Evolutionary conservation across 2,797 vertebrate species (phyloP), one percentile per base, ranked within the genome.

Genomic region (Phyllotis vaccarum): DNA sequence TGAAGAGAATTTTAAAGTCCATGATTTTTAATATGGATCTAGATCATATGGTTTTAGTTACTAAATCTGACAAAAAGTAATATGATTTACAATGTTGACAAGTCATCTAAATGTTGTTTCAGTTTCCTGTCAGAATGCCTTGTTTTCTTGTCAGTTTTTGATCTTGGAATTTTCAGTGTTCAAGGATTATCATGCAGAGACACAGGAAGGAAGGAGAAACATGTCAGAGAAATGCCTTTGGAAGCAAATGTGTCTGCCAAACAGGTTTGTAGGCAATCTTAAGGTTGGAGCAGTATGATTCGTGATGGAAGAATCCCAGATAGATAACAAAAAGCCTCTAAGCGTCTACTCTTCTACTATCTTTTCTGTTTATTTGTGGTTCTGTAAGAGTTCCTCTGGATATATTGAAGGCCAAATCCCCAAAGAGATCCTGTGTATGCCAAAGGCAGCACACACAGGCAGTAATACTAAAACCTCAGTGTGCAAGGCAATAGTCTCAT

Each of bases 141-240:
- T 97, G 98, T 98, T 98, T 98, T 98, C 97, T 96, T 96, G 90
- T 98, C 96, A 98, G 97, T 98, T 98, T 98, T 98, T 98, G 97
- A 95, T 98, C 97, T 97, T 96, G 97, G 90, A 97, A 97, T 97
- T 98, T 98, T 98, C 97, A 97, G 98, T 96, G 98, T 96, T 97
- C 96, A 97, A 98, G 98, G 98, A 98, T 97, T 98, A 98, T 97
- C 98, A 98, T 98, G 97, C 98, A 97, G 97, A 98, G 98, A 98
- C 98, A 96, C 88, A 97, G 97, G 96, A 98, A 98, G 97, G 97
- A 98, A 98, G 98, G 97, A 98, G 98, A 98, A 97, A 98, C 98
- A 95, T 98, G 97, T 98, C 98, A 98, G 97, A 97, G 97, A 98
- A 98, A 98, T 98, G 85, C 94, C 98, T 98, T 98, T 97, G 96